These are phyloP conservation scores for Periphyllus acericola DNA, from an alignment of 2,888 invertebrate species.

Conservation along the genomic window DNA sequence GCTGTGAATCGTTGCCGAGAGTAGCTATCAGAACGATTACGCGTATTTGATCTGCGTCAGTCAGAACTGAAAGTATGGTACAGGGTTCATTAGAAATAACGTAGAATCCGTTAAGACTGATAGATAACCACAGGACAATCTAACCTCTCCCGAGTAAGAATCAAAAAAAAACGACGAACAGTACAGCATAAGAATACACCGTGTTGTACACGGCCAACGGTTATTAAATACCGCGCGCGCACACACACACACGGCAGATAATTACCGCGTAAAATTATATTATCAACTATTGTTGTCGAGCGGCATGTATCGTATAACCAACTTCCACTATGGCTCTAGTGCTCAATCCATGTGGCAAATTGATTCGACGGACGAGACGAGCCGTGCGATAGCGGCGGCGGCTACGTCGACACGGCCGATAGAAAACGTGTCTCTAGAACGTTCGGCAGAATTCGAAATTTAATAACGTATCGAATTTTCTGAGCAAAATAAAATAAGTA, in stretches of 20 bases:
- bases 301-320: conserved; percentile 9
- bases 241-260: conserved; percentile 17
- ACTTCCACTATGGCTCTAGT: conserved; percentile 27
- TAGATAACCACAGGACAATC: too few relatives aligned
- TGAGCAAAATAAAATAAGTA: neutral
- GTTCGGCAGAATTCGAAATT: neutral
- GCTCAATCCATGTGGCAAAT: conserved; percentile 51
- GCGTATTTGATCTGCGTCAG: too few relatives aligned
- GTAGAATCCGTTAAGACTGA: too few relatives aligned
- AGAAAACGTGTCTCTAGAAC: neutral
- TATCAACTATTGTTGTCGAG: conserved; percentile 2
- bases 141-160: too few relatives aligned
- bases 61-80: too few relatives aligned
- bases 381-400: neutral
- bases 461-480: conserved; percentile 7
- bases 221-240: neutral
- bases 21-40: too few relatives aligned
- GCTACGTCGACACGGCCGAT: neutral
- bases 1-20: too few relatives aligned
- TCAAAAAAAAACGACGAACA: neutral
- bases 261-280: conserved; percentile 52
- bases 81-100: too few relatives aligned
- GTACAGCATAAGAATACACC: neutral
- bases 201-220: neutral
- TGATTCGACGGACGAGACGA: conserved; percentile 33